Conservation (phyloP, 2,797 vertebrate species). For the Rhinella marina region DNA sequence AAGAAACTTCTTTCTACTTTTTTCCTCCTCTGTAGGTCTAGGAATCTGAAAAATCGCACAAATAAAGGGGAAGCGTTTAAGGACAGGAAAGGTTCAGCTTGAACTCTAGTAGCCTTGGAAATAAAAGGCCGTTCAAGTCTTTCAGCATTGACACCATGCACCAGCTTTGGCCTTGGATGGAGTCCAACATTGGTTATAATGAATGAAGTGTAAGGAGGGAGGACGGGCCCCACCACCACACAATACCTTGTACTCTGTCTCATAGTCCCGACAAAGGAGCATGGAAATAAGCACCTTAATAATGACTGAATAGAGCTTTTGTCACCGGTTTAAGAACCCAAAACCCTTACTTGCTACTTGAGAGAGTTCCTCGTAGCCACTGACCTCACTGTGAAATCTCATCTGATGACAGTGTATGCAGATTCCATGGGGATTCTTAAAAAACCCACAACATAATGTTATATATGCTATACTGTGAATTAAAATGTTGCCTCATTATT, state of each 20-base stretch:
- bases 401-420: neutral
- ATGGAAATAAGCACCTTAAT: conserved; percentile 50
- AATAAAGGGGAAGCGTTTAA: neutral
- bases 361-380: neutral
- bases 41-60: neutral
- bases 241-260: conserved; percentile 44
- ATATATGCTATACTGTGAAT: neutral
- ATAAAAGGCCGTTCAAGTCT: conserved; percentile 15
- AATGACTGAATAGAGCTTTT: conserved; percentile 53
- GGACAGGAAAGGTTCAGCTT: neutral
- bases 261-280: conserved; percentile 45
- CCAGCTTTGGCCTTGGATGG: conserved; percentile 32
- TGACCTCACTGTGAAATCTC: conserved; percentile 11
- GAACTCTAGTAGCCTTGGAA: conserved; percentile 14
- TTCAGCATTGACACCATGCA: conserved; percentile 13
- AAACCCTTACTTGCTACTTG: conserved; percentile 3
- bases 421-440: neutral
- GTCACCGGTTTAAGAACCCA: conserved; percentile 34
- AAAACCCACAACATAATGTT: neutral
- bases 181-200: conserved; percentile 23
- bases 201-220: conserved; percentile 53
- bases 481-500: neutral
- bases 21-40: neutral
- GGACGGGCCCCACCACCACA: conserved; percentile 20
- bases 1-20: neutral